Evolutionary conservation across 2,888 invertebrate genomes (phyloP).

Genomic region (Papilio protenor): DNA sequence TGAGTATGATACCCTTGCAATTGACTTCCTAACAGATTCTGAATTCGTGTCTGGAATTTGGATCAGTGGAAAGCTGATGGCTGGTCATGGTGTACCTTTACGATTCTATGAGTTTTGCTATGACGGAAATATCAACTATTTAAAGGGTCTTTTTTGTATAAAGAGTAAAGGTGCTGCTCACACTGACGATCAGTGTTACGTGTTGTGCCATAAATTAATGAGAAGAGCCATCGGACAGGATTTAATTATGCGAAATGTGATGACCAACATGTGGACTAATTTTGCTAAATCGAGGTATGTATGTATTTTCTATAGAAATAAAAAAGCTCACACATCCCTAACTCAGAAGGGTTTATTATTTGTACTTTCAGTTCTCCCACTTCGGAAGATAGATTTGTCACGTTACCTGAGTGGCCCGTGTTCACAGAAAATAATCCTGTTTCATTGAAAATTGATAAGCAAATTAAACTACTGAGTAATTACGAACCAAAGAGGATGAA

Average conservation of each 20-base stretch:
- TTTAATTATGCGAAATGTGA: slow-evolving; percentile 48
- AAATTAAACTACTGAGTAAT: slow-evolving; percentile 51
- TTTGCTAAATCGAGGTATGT: slow-evolving; percentile 66
- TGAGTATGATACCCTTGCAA: slow-evolving; percentile 52
- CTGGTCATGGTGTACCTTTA: slow-evolving; percentile 51
- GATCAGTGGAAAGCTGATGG: slow-evolving; percentile 53
- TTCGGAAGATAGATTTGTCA: slow-evolving; percentile 37
- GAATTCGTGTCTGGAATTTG: slow-evolving; percentile 60
- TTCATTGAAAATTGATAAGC: slow-evolving; percentile 56
- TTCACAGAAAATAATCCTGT: slow-evolving; percentile 49
- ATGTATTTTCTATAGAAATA: slow-evolving; percentile 10
- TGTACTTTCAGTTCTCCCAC: slow-evolving; percentile 57
- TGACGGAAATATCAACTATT: slow-evolving; percentile 57
- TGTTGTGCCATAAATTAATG: slow-evolving; percentile 46
- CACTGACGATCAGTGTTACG: slow-evolving; percentile 53
- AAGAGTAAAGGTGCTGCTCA: slow-evolving; percentile 59
- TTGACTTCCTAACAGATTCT: slow-evolving; percentile 63
- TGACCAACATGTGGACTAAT: slow-evolving; percentile 63
- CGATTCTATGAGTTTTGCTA: slow-evolving; percentile 62
- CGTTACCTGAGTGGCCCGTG: slow-evolving; percentile 50
- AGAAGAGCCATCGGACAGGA: slow-evolving; percentile 47
- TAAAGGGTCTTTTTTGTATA: slow-evolving; percentile 51
- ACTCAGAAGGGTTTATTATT: background rate
- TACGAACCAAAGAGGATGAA: slow-evolving; percentile 59
- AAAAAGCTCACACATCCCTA: background rate